Base-by-base conservation (phyloP, 1,140 invertebrate genomes). In the Drosophila orena region DNA sequence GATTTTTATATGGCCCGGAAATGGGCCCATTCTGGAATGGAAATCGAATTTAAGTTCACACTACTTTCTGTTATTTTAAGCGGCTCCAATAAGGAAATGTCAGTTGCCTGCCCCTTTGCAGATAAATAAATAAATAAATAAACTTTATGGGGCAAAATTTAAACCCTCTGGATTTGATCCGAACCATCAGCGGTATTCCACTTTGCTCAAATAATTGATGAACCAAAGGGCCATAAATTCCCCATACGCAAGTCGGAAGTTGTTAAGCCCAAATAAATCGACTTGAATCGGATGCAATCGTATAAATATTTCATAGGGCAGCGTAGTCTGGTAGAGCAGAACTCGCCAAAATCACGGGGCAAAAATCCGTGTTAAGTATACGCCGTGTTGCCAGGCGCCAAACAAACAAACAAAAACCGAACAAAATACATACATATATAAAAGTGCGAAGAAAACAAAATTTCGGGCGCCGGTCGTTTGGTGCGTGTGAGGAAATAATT, bases 261-360 rank as follows among this genome's bases (percentile, higher is more conserved):
- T 81, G 73, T 77, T 81, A 61, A 52, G 75, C 79, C 74, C 78
- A 79, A 85, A 88, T 83, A 86, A 83, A 88, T 89, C 75, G 75
- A 72, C 68, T 83, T 56, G 79, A 70, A 85, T 77, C 76, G 80
- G 66, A 81, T 80, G 83, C 72, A 73, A 83, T 83, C 70, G 58
- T 66, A 89, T 88, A 89, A 89, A 88, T 88, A 83, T 83, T 88
- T 88, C 79, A 89, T 88, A 77, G 75, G 78, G 64, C 83, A 27
- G 47, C 20, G 49, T 74, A 42, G 30, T 30, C 53, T 50, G 57
- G 72, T 35, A 68, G 58, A 62, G 56, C 54, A 30, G 53, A 66
- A 64, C 42, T 20, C 27, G 34, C 30, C 0, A 52, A 52, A 86
- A 81, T 76, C 83, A 70, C 77, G 37, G 68, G 46, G 47, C 52